A percentile compares a stretch with the other conserved stretches of the same genome.
Evolutionary conservation across 2,113 vertebrate species (phyloP).

Genomic region (Tachysurus vachellii): DNA sequence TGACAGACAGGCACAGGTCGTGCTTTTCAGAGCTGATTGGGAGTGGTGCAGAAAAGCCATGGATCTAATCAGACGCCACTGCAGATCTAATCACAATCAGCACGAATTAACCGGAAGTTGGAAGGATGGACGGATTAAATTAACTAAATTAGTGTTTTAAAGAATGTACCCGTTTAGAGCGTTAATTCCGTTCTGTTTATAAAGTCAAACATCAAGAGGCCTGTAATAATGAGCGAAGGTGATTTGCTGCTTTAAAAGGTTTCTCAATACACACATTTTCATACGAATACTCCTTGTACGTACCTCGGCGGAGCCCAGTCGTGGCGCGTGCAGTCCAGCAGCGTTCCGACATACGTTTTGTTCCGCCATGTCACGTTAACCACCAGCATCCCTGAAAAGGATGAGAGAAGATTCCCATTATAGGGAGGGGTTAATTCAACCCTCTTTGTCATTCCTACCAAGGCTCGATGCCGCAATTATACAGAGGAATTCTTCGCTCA

Average conservation of each 20-base stretch:
- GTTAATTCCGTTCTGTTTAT: background rate
- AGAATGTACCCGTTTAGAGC: background rate
- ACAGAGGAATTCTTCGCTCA: constrained; percentile 34
- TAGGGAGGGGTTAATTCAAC: background rate
- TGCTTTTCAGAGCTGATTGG: constrained; percentile 24
- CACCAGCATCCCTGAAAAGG: constrained; percentile 90
- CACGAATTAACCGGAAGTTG: constrained; percentile 14
- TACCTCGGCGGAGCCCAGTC: constrained; percentile 98
- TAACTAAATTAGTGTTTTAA: background rate
- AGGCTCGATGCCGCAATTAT: constrained; percentile 23
- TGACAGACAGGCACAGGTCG: constrained; percentile 40
- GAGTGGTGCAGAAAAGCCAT: constrained; percentile 17
- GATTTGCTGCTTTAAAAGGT: background rate
- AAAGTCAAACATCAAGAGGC: background rate
- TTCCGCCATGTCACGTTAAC: constrained; percentile 99
- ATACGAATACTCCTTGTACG: constrained; percentile 34
- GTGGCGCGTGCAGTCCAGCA: constrained; percentile 95
- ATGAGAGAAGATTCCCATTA: constrained; percentile 38
- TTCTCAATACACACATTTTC: background rate
- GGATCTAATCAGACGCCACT: constrained; percentile 31
- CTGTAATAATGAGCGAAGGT: background rate
- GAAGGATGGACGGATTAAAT: constrained; percentile 19
- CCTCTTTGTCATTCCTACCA: background rate
- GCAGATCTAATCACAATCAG: constrained; percentile 13
- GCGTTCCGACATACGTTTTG: constrained; percentile 95